phyloP scores from a whole-genome alignment of 2,888 invertebrate genomes.

The Drosophila differens region DNA sequence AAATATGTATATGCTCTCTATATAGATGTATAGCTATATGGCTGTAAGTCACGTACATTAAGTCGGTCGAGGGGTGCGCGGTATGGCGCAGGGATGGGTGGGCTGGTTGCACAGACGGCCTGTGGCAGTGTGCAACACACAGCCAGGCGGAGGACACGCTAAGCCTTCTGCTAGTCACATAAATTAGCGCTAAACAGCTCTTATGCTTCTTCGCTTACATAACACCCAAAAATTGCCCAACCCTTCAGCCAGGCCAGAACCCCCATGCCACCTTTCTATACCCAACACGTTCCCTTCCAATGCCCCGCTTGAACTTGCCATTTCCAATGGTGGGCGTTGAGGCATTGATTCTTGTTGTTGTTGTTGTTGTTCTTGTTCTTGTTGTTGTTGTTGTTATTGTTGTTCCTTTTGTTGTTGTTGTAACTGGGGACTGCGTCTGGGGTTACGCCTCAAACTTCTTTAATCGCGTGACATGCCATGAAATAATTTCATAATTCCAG shows the following conservation, averaged over 20 bases:
- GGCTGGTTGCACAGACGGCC: not conserved
- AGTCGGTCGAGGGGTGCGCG: not conserved
- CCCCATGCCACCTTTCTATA: not conserved
- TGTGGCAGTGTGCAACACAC: no score
- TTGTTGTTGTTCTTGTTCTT: not conserved
- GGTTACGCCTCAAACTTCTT: constrained; percentile 53
- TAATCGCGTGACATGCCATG: constrained; percentile 68
- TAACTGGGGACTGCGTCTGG: constrained; percentile 18
- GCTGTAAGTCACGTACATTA: not conserved
- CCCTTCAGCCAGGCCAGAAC: not conserved
- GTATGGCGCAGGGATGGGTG: no score
- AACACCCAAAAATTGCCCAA: not conserved
- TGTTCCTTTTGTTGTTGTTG: constrained; percentile 6
- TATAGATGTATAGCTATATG: not conserved
- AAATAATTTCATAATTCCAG: constrained; percentile 71
- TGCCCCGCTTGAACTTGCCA: constrained; percentile 5
- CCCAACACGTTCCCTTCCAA: not conserved
- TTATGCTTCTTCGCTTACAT: not conserved
- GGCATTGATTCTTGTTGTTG: not conserved
- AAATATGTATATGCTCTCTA: not conserved
- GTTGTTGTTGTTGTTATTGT: constrained; percentile 6
- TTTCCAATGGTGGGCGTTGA: constrained; percentile 28
- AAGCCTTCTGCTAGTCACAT: constrained; percentile 31
- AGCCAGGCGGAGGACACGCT: constrained; percentile 7
- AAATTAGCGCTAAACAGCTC: constrained; percentile 43